These are phyloP conservation scores for Malachius bipustulatus DNA, from an alignment of 2,888 invertebrate species.

Conservation along the genomic window DNA sequence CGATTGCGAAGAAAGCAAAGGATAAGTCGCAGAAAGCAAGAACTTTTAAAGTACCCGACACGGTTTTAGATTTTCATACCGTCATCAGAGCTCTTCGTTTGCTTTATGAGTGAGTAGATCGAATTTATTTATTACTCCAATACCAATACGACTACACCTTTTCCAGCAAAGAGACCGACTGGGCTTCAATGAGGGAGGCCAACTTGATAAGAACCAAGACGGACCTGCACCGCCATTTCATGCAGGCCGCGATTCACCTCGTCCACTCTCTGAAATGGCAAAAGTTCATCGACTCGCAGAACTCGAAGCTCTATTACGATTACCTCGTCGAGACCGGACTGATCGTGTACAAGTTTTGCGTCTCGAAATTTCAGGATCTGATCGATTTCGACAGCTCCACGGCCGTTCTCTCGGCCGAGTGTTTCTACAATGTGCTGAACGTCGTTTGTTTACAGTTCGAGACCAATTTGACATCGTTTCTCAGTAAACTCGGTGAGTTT, in stretches of 20 bases:
- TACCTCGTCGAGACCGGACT: constrained; percentile 33
- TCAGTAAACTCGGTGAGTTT: constrained; percentile 35
- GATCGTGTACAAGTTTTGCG: constrained; percentile 36
- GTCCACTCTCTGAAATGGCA: constrained; percentile 33
- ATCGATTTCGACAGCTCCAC: constrained; percentile 45
- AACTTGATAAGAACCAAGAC: constrained; percentile 40
- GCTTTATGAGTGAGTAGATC: constrained; percentile 36
- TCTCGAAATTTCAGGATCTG: constrained; percentile 42
- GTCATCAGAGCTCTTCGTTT: constrained; percentile 36
- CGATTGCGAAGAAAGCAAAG: constrained; percentile 18
- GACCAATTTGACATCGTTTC: constrained; percentile 34
- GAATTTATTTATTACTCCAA: constrained; percentile 1
- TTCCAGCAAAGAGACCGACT: constrained; percentile 40
- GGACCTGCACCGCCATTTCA: constrained; percentile 47
- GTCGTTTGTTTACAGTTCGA: constrained; percentile 32
- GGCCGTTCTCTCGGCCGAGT: constrained; percentile 44
- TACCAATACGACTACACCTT: constrained; percentile 5
- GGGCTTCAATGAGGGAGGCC: constrained; percentile 42
- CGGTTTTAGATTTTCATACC: constrained; percentile 38
- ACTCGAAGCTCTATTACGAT: constrained; percentile 27
- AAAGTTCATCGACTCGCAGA: constrained; percentile 28
- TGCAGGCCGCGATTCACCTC: constrained; percentile 37
- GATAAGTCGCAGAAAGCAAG: constrained; percentile 15
- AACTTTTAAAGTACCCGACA: constrained; percentile 34
- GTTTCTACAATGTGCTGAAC: constrained; percentile 41